Evolutionary conservation across 2,888 invertebrate genomes (phyloP).

Genomic region (Hemicrepidius hirtus): DNA sequence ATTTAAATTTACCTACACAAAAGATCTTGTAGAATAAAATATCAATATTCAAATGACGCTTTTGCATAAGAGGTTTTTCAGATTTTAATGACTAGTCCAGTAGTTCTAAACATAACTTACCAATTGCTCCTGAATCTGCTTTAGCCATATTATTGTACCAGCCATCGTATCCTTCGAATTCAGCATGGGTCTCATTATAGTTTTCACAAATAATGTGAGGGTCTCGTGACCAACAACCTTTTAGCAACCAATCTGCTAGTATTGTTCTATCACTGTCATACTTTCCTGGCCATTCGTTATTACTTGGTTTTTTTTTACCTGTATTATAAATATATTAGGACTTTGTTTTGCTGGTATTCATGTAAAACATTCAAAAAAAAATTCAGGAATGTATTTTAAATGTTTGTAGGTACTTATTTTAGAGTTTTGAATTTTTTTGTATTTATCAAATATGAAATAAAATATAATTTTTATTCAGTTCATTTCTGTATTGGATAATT

Average conservation of each 20-base stretch:
- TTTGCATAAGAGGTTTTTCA: neutral
- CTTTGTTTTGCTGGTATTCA: no score
- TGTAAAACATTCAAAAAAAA: no score
- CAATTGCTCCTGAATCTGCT: conserved; percentile 69
- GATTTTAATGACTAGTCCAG: neutral
- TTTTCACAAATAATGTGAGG: conserved; percentile 2
- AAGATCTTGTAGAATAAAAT: no score
- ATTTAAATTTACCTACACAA: neutral
- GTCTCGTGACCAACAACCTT: conserved; percentile 41
- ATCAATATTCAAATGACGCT: no score
- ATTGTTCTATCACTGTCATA: conserved; percentile 34
- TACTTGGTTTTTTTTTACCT: conserved; percentile 28
- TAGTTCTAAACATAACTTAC: conserved; percentile 57
- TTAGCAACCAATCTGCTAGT: conserved; percentile 46
- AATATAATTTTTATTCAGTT: no score
- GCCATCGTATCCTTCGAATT: conserved; percentile 71
- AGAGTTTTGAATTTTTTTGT: no score
- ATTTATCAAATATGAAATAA: no score
- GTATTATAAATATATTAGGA: neutral
- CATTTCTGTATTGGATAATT: no score
- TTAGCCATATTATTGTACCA: conserved; percentile 70
- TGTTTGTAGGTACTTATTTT: no score
- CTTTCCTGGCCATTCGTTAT: conserved; percentile 31
- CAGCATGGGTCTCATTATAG: conserved; percentile 54
- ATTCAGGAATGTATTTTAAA: no score